Base-by-base conservation (phyloP, 2,797 vertebrate species). In the Smutsia gigantea region DNA sequence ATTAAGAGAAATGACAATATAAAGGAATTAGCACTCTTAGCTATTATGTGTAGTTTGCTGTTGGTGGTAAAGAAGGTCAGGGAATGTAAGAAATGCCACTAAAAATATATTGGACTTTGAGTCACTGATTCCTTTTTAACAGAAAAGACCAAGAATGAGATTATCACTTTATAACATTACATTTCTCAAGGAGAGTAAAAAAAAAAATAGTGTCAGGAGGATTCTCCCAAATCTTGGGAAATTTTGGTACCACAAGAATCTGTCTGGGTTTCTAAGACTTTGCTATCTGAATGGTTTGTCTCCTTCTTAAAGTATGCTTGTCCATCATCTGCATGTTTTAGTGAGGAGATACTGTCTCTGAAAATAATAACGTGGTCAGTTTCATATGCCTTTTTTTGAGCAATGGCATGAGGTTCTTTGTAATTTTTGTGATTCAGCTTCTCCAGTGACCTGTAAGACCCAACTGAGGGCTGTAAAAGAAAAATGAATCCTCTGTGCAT, bases 341-440 rank as follows among this genome's bases (percentile, higher is more conserved):
- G 34, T 10, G 18, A 81, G 19, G 59, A 27, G 25, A n/a, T 34
- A 29, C 23, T 59, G 95, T 95, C 14, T 84, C 59, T 66, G 39
- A 77, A 94, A 75, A 91, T 59, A 75, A 39, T 2, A 61, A 19
- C 4, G 8, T 27, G 2, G n/a, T 8, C 34, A 49, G 83, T 42
- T 69, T 64, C 15, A 2, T 13, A 12, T 63, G 46, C 17, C 64
- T 79, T 93, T 86, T 46, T 82, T 23, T 78, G 61, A 55, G 74
- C 11, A 42, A 14, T 68, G n/a, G 21, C 23, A 13, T 39, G 21
- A 90, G n/a, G 14, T 64, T 61, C 18, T 85, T 29, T 46, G 23
- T 57, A 27, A 81, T 64, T 61, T 87, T n/a, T 55, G 18, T 87
- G 92, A 94, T 77, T 93, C 14, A 46, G n/a, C 37, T 75, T 84